These are phyloP conservation scores for Alces alces DNA, from an alignment of 2,113 vertebrate species.

Conservation along the genomic window DNA sequence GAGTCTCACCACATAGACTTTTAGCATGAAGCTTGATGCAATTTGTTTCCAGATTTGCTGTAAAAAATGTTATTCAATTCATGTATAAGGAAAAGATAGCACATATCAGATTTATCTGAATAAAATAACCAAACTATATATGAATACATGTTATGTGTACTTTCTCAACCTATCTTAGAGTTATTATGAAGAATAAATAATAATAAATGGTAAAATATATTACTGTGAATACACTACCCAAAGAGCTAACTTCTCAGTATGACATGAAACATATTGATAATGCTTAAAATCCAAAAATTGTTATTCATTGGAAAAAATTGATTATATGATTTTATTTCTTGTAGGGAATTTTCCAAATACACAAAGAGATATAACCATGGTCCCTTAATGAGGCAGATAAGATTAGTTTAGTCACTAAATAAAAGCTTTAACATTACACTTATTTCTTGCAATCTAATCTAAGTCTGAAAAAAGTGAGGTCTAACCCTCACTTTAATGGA, in stretches of 20 bases:
- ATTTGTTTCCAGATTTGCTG: slow-evolving; percentile 3
- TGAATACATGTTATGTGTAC: slow-evolving; percentile 23
- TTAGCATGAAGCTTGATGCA: slow-evolving; percentile 48
- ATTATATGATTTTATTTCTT: slow-evolving; percentile 14
- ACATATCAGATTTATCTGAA: slow-evolving; percentile 54
- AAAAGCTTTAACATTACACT: slow-evolving; percentile 14
- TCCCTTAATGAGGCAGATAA: background rate
- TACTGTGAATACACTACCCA: background rate
- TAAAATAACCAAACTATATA: slow-evolving; percentile 50
- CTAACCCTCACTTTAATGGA: background rate
- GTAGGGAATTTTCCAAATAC: slow-evolving; percentile 34
- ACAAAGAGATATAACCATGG: background rate
- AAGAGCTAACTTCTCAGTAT: slow-evolving; percentile 12
- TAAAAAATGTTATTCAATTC: slow-evolving; percentile 46
- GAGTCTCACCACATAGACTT: slow-evolving; percentile 37
- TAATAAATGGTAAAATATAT: slow-evolving; percentile 31
- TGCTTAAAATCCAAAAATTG: slow-evolving; percentile 17
- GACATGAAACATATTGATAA: background rate
- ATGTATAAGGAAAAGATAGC: background rate
- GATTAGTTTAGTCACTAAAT: background rate
- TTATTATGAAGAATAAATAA: slow-evolving; percentile 49
- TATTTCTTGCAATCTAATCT: slow-evolving; percentile 43
- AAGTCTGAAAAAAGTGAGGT: background rate
- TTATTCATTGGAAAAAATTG: slow-evolving; percentile 36
- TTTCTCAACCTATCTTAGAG: slow-evolving; percentile 20